Percentiles rank a stretch among this genome's conserved stretches.
These are phyloP conservation scores for Acrocyrtus sp. DNA, from an alignment of 2,888 invertebrate genomes.

Conservation along the genomic window DNA sequence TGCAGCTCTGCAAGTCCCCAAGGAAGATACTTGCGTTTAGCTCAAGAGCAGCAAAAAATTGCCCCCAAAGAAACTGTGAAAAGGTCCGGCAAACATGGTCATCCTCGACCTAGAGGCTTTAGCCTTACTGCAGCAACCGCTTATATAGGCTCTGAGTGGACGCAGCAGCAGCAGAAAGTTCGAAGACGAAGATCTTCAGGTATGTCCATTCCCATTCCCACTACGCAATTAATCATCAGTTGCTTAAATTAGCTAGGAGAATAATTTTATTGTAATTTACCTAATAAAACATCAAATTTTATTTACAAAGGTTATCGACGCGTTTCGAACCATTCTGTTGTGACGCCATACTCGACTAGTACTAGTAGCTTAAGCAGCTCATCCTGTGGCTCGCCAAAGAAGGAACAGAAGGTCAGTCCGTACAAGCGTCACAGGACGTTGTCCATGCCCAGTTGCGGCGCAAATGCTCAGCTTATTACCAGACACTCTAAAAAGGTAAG, in stretches of 20 bases:
- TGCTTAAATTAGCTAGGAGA: background rate
- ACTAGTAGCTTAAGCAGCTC: conserved; percentile 44
- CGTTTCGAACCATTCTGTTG: conserved; percentile 41
- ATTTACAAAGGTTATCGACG: conserved; percentile 42
- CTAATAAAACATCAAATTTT: no score
- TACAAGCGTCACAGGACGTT: conserved; percentile 41
- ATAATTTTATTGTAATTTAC: background rate
- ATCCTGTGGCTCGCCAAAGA: conserved; percentile 38
- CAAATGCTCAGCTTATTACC: conserved; percentile 24
- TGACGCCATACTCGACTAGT: conserved; percentile 45
- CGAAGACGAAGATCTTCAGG: conserved; percentile 37
- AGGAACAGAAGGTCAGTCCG: conserved; percentile 39
- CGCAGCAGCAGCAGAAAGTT: conserved; percentile 18
- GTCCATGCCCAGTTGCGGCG: conserved; percentile 47
- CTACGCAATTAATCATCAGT: background rate
- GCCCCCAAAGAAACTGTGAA: conserved; percentile 23
- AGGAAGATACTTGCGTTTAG: conserved; percentile 34
- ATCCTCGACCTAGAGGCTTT: conserved; percentile 27
- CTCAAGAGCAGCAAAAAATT: conserved; percentile 24
- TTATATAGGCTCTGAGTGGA: conserved; percentile 32
- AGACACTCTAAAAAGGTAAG: conserved; percentile 24
- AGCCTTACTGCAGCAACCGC: conserved; percentile 39
- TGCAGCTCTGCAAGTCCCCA: conserved; percentile 51
- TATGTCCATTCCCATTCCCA: no score
- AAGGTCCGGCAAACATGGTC: conserved; percentile 18